Evolutionary conservation across 2,888 invertebrate genomes (phyloP).

Genomic region (Endomychus coccineus): DNA sequence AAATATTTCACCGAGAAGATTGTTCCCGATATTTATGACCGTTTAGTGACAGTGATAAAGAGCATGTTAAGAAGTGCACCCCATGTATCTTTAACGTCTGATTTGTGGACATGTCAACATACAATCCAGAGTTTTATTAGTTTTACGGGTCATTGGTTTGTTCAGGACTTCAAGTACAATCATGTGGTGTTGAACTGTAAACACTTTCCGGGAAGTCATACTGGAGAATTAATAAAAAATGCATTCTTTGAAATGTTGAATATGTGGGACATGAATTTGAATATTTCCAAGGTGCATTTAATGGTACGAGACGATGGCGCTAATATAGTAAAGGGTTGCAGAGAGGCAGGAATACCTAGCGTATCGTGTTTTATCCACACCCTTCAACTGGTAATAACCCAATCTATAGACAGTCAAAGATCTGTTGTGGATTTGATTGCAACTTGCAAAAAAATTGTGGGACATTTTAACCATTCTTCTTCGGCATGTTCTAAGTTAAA

Average conservation of each 20-base stretch:
- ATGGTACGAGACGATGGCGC: conserved; percentile 5
- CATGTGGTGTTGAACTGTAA: conserved; percentile 9
- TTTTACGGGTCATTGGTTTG: conserved; percentile 8
- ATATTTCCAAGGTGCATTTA: no score
- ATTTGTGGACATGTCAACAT: conserved; percentile 9
- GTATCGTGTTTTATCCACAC: conserved; percentile 10
- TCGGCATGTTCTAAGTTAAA: conserved; percentile 4
- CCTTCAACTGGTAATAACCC: conserved; percentile 7
- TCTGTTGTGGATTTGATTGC: conserved; percentile 8
- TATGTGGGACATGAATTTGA: conserved; percentile 3
- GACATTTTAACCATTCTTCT: conserved; percentile 7
- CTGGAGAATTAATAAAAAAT: conserved; percentile 2
- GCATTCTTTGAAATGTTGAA: conserved; percentile 7
- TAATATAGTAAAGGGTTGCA: conserved; percentile 9
- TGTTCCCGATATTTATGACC: conserved; percentile 6
- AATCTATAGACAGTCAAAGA: conserved; percentile 4
- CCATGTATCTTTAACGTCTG: conserved; percentile 6
- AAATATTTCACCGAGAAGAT: no score
- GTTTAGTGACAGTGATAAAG: conserved; percentile 4
- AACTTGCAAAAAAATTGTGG: conserved; percentile 7
- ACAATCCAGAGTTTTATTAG: conserved; percentile 8
- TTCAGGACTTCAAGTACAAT: not conserved
- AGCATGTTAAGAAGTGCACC: conserved; percentile 1
- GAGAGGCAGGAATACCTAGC: conserved; percentile 6
- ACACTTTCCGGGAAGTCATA: conserved; percentile 9